These are phyloP conservation scores for Mycalesis mineus DNA, from an alignment of 2,888 invertebrate genomes.

Conservation along the genomic window DNA sequence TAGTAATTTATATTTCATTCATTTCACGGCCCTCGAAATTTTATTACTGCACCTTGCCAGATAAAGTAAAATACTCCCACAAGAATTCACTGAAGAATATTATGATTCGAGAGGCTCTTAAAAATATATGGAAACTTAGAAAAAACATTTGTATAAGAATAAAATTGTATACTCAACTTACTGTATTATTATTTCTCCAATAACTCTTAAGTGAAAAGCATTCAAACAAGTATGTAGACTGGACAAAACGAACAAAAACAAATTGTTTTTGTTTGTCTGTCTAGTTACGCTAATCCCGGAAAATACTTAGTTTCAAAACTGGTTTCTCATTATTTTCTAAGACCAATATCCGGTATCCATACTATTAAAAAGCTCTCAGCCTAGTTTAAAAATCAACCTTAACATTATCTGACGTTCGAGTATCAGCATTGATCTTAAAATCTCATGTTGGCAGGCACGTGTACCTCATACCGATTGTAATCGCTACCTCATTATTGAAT, in stretches of 20 bases:
- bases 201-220: too few relatives aligned
- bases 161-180: too few relatives aligned
- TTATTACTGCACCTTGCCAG: not conserved
- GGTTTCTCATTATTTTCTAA: not conserved
- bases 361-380: not conserved
- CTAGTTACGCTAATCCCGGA: too few relatives aligned
- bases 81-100: not conserved
- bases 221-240: too few relatives aligned
- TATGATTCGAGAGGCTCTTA: not conserved
- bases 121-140: too few relatives aligned
- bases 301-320: too few relatives aligned
- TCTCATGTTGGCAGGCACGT: slow-evolving; percentile 3
- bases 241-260: too few relatives aligned
- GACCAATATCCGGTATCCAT: not conserved
- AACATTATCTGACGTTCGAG: slow-evolving; percentile 1
- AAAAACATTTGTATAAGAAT: too few relatives aligned
- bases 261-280: too few relatives aligned
- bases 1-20: slow-evolving; percentile 5
- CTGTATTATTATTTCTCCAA: too few relatives aligned
- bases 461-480: slow-evolving; percentile 14
- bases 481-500: slow-evolving; percentile 19
- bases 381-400: not conserved
- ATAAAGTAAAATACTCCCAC: not conserved
- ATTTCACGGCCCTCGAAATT: not conserved
- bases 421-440: slow-evolving; percentile 10